Evolutionary conservation across 2,113 vertebrate genomes (phyloP).

Genomic region (Proterorhinus semilunaris): DNA sequence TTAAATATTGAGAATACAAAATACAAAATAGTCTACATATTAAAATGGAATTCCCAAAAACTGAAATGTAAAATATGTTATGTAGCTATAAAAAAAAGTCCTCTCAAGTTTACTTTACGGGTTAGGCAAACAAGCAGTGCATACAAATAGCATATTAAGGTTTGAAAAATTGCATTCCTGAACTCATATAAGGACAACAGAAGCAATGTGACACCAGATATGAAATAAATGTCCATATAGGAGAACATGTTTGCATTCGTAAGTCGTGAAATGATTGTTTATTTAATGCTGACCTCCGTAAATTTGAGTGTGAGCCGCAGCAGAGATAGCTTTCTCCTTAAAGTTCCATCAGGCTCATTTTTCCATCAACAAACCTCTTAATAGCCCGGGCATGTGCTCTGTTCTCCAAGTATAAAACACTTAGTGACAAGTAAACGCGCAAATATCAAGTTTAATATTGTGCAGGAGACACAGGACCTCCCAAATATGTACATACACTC

Average conservation of each 20-base stretch:
- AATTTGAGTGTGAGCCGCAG: constrained; percentile 24
- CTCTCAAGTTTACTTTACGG: no score
- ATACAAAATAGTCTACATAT: no score
- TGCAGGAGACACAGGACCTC: constrained; percentile 5
- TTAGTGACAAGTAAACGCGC: constrained; percentile 27
- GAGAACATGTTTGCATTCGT: background rate
- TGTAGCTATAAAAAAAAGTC: no score
- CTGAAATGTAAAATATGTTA: no score
- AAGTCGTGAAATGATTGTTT: background rate
- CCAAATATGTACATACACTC: constrained; percentile 16
- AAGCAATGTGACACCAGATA: background rate
- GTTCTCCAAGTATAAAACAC: constrained; percentile 9
- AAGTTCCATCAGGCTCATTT: constrained; percentile 32
- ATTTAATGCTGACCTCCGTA: constrained; percentile 7
- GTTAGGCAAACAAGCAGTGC: no score
- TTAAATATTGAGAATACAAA: no score
- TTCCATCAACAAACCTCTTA: constrained; percentile 48
- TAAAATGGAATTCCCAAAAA: no score
- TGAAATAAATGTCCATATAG: background rate
- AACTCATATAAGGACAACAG: background rate
- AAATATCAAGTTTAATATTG: constrained; percentile 15
- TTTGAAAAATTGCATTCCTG: no score
- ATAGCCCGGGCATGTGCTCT: constrained; percentile 11
- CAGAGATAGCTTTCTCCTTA: constrained; percentile 25
- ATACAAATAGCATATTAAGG: no score